phyloP scores from a whole-genome alignment of 2,888 invertebrate species.

The Pheosia gnoma region DNA sequence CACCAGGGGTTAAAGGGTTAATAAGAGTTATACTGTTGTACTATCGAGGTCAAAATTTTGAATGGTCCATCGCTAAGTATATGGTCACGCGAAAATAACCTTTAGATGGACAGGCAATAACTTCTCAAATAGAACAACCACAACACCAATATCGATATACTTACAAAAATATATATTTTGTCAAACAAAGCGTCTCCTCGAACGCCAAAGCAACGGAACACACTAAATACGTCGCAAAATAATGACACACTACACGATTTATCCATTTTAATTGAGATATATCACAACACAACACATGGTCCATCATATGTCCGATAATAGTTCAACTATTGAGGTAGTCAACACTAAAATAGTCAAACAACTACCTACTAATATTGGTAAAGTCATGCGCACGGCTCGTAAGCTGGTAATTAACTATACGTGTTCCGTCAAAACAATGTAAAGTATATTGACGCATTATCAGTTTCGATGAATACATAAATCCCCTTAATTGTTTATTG shows the following conservation, averaged over 20 bases:
- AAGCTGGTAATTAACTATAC: neutral
- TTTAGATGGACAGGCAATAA: too few species aligned
- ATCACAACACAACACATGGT: neutral
- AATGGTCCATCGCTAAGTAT: too few species aligned
- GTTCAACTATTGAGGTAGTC: neutral
- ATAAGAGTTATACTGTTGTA: too few species aligned
- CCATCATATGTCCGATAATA: neutral
- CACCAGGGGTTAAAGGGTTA: too few species aligned
- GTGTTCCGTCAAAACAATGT: neutral
- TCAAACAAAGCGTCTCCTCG: conserved; percentile 3
- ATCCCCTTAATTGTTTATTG: neutral
- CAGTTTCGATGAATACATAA: neutral
- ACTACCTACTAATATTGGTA: neutral
- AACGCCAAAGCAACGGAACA: conserved; percentile 3
- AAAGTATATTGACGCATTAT: conserved; percentile 2
- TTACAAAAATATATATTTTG: conserved; percentile 5
- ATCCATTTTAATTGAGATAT: neutral
- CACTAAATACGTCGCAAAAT: conserved; percentile 2
- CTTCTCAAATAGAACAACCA: too few species aligned
- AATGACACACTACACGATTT: neutral
- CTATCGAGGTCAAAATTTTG: too few species aligned
- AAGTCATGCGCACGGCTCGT: neutral
- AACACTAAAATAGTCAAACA: neutral
- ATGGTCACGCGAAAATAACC: too few species aligned
- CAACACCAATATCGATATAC: neutral